These are phyloP conservation scores for Lysiphlebus fabarum DNA, from an alignment of 1,140 invertebrate species.

Conservation along the genomic window DNA sequence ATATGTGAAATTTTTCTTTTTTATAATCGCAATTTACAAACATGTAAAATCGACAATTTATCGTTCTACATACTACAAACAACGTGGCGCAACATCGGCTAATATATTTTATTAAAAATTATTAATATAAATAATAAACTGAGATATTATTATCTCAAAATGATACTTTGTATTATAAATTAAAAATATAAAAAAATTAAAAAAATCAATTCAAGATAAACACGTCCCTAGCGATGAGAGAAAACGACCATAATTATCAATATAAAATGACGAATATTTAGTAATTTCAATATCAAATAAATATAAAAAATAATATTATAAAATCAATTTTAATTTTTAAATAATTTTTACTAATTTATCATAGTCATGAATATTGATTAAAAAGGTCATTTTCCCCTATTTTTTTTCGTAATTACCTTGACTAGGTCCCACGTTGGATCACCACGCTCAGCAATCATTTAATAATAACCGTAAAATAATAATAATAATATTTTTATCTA, in stretches of 20 bases:
- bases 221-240: conserved; percentile 51
- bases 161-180: too few species aligned
- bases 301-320: background rate
- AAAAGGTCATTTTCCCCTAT: conserved; percentile 47
- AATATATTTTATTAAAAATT: conserved; percentile 24
- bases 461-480: background rate
- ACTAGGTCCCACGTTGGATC: conserved; percentile 46
- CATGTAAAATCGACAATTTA: conserved; percentile 27
- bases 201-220: conserved; percentile 48
- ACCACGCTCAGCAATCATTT: conserved; percentile 29
- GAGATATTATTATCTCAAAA: too few species aligned
- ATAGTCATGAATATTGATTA: conserved; percentile 46
- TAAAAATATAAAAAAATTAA: too few species aligned
- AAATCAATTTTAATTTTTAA: background rate
- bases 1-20: conserved; percentile 16
- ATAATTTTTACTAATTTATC: conserved; percentile 6
- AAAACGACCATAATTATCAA: conserved; percentile 51
- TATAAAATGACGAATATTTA: conserved; percentile 24
- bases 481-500: background rate
- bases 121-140: conserved; percentile 5
- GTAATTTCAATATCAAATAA: background rate
- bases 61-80: conserved; percentile 43
- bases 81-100: conserved; percentile 51
- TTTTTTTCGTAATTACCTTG: conserved; percentile 53
- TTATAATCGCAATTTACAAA: conserved; percentile 21